Evolutionary conservation across 2,888 invertebrate species (phyloP).

Genomic region (Apantesis nais): DNA sequence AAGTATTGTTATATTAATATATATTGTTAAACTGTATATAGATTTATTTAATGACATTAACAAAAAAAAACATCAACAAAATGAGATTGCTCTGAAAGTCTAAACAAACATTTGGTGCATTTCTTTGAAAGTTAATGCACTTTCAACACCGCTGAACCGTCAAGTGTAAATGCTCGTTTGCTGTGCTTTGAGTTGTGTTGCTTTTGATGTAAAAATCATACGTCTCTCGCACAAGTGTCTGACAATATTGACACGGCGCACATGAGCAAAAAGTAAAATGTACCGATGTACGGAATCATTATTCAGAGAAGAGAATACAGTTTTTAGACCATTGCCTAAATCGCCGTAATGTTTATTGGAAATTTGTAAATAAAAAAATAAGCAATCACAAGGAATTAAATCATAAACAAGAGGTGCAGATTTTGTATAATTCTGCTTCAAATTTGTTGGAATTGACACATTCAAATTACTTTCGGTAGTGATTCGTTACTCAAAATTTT

Average conservation of each 20-base stretch:
- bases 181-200: slow-evolving; percentile 55
- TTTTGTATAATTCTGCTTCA: not conserved
- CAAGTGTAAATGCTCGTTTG: slow-evolving; percentile 48
- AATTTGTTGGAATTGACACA: not conserved
- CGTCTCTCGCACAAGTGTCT: slow-evolving; percentile 64
- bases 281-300: slow-evolving; percentile 17
- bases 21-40: not conserved
- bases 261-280: slow-evolving; percentile 15
- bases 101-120: not conserved
- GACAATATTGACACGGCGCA: slow-evolving; percentile 72
- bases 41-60: not conserved
- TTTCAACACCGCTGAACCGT: slow-evolving; percentile 44
- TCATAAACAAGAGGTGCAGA: not conserved
- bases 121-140: slow-evolving; percentile 9
- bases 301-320: slow-evolving; percentile 8
- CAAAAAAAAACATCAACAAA: not conserved
- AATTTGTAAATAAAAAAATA: not conserved
- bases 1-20: not conserved
- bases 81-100: not conserved
- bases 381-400: not conserved
- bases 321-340: not conserved
- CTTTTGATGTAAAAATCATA: slow-evolving; percentile 82
- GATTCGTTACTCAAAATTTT: not conserved
- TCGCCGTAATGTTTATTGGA: not conserved
- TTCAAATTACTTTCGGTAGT: not conserved